phyloP scores from a whole-genome alignment of 2,888 invertebrate genomes.

The Margaritifera margaritifera region DNA sequence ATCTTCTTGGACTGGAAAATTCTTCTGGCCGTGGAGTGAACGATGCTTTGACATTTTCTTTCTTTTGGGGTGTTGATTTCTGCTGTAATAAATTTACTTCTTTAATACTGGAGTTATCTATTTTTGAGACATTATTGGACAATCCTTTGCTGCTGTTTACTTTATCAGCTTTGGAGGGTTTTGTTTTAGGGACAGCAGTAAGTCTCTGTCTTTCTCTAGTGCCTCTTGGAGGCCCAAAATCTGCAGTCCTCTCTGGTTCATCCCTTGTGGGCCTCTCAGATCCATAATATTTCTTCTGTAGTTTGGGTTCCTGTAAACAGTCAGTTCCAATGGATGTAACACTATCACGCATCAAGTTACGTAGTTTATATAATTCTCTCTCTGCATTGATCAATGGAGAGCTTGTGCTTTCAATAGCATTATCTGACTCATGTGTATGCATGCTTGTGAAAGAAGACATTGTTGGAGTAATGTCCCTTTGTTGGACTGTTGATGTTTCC shows the following conservation, averaged over 20 bases:
- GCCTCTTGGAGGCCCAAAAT: constrained; percentile 24
- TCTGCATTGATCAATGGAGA: constrained; percentile 63
- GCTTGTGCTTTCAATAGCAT: constrained; percentile 17
- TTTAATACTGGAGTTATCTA: no score
- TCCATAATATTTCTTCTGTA: constrained; percentile 59
- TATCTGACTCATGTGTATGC: constrained; percentile 26
- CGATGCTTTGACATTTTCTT: constrained; percentile 4
- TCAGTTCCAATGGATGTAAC: constrained; percentile 22
- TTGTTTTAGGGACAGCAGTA: constrained; percentile 27
- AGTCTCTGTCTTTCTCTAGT: constrained; percentile 30
- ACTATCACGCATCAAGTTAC: constrained; percentile 43
- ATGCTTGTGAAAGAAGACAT: constrained; percentile 22
- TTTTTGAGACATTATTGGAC: no score
- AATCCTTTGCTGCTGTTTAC: not conserved
- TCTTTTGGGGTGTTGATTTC: constrained; percentile 7
- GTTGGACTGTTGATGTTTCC: constrained; percentile 11
- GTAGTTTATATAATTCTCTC: constrained; percentile 54
- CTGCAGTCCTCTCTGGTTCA: constrained; percentile 27
- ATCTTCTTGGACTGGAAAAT: constrained; percentile 45
- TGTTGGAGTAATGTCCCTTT: constrained; percentile 14
- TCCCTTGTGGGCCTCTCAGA: constrained; percentile 41
- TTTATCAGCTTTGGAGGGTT: constrained; percentile 10
- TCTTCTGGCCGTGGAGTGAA: constrained; percentile 30
- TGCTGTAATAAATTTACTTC: not conserved
- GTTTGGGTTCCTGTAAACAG: constrained; percentile 38